Evolutionary conservation across 2,113 vertebrate species (phyloP), one percentile per base, ranked within the genome.

Genomic region (Chelonoidis abingdonii): DNA sequence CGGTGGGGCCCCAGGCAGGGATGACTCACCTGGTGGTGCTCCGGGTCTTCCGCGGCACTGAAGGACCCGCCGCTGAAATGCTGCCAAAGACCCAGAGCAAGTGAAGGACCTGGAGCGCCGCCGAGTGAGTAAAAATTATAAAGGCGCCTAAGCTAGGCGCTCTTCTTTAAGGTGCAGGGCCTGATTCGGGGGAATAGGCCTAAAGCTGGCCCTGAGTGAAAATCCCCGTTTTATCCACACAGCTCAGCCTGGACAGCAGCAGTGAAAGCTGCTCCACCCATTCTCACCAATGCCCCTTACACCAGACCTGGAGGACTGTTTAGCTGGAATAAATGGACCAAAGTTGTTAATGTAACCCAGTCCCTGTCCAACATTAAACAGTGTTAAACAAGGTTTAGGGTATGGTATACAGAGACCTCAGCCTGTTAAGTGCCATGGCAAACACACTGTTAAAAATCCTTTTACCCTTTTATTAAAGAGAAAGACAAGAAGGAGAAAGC

Each of bases 151-250:
- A 49, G 47, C 47, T 49, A 49, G 10, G 47, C 47, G 10, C 47
- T 49, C 47, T 49, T 49, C 47, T 49, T 49, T 49, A 49, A 10
- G 47, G 47, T 3, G 10, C 10, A 10, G 10, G 47, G 47, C 47
- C 47, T 3, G 10, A 49, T 49, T 49, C 2, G 47, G 47, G 47
- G 47, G 10, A 49, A 49, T 49, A 49, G 47, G 47, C 47, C 47
- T 49, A 49, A 49, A 49, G 47, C 47, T 10, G 47, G 47, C 47
- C 47, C 47, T 49, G 69, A 94, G 80, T 91, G 93, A 62, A 89
- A 59, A 21, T 90, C 94, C 79, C 52, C 79, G 86, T 31, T 95
- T 94, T 88, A 79, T 93, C 54, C 93, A 78, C 62, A 86, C 84
- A 91, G 59, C 12, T 25, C 24, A n/a, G 49, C n/a, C 47, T 38